Percentiles rank a stretch among this genome's conserved stretches.
Conservation (phyloP, 1,140 invertebrate genomes). For the Stegodyphus dumicola region DNA sequence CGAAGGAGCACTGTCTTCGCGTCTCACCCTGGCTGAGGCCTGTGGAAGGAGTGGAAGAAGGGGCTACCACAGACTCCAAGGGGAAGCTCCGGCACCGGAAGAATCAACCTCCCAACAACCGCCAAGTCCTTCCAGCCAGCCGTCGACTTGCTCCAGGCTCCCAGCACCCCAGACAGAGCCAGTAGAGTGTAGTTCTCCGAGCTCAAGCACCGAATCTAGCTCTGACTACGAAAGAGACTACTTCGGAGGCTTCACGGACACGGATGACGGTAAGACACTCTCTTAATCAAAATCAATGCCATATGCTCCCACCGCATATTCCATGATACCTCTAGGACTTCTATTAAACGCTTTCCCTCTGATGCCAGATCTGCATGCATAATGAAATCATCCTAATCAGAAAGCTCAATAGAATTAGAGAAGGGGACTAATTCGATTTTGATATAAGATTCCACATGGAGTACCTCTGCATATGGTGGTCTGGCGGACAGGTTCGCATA, state of each 20-base stretch:
- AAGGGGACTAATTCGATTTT: too few relatives aligned
- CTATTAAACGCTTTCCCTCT: too few relatives aligned
- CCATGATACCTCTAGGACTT: too few relatives aligned
- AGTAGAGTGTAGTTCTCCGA: background rate
- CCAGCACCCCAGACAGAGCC: background rate
- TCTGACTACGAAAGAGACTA: constrained; percentile 35
- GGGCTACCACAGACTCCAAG: constrained; percentile 25
- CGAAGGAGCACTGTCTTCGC: constrained; percentile 23
- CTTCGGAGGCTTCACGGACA: constrained; percentile 40
- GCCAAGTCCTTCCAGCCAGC: background rate
- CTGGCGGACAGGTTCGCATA: too few relatives aligned
- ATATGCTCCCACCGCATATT: too few relatives aligned
- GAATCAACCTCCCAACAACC: background rate
- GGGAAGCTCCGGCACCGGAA: background rate
- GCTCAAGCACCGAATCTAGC: constrained; percentile 11
- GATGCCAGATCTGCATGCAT: too few relatives aligned
- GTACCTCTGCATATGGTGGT: too few relatives aligned
- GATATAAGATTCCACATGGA: too few relatives aligned
- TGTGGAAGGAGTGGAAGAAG: background rate
- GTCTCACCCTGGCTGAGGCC: background rate
- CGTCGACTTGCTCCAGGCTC: constrained; percentile 5
- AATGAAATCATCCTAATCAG: too few relatives aligned
- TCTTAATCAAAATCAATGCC: background rate
- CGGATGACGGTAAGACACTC: constrained; percentile 25
- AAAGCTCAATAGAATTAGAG: too few relatives aligned